Evolutionary conservation across 2,113 vertebrate species (phyloP), one percentile per base, ranked within the genome.

Genomic region (Podilymbus podiceps): DNA sequence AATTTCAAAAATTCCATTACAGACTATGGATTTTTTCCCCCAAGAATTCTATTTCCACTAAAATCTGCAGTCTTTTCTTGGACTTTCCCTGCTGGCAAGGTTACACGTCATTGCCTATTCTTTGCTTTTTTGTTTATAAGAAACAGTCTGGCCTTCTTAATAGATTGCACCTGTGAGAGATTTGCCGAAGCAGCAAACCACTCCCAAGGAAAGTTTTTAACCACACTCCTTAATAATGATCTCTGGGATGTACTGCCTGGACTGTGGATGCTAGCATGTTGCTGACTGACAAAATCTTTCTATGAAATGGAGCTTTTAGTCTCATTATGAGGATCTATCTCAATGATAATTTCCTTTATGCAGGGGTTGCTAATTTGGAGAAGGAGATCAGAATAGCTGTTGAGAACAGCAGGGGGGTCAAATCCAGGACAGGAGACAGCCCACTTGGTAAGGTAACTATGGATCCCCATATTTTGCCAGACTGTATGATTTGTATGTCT

Each of bases 151-250:
- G 64, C 49, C 66, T 89, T 89, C 47, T n/a, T 93, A 92, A 95
- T 31, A 67, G 35, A 30, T 68, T 90, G 89, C 76, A 97, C 92
- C 73, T 95, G 91, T 46, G 56, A 92, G 69, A 95, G 66, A 93
- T 79, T 85, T 92, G 42, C 53, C 80, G 66, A 66, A 78, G 55
- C 58, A 97, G 38, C 80, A 95, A 85, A 89, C 81, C 53, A 68
- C 66, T 94, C 83, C 85, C 74, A 89, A 46, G 66, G 66, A 97
- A 95, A 88, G 55, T 31, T 92, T 83, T 79, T 60, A 95, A 90
- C 86, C 86, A 89, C 77, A 62, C 25, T 88, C 59, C 22, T 92
- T 92, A 90, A 47, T 74, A 74, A 81, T 30, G 23, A 81, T 95
- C 93, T 89, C 82, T 52, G 44, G 86, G 76, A 91, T 85, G n/a